A percentile compares a stretch with the other conserved stretches of the same genome.
Conservation (phyloP, 2,888 invertebrate species). For the Phymatocera aterrima region DNA sequence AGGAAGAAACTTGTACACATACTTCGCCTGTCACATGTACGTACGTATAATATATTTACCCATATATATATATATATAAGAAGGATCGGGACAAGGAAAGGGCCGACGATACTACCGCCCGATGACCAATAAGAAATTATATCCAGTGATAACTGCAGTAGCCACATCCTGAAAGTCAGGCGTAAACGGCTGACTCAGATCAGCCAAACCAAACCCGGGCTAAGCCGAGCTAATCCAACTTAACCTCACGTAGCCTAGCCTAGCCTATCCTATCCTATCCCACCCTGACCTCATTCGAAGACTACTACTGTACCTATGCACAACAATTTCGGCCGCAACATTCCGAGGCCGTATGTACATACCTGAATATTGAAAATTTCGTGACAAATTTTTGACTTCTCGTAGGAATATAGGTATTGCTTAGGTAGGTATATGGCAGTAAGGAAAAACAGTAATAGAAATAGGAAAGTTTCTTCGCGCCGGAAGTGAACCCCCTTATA, state of each 20-base stretch:
- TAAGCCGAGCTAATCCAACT: not conserved
- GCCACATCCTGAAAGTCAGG: conserved; percentile 23
- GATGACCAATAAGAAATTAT: conserved; percentile 16
- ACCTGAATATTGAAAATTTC: no score
- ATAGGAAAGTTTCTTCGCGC: no score
- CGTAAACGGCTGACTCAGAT: conserved; percentile 22
- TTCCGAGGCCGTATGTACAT: no score
- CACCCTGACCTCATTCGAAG: not conserved
- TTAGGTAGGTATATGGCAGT: not conserved
- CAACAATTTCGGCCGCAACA: not conserved
- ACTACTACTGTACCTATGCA: not conserved
- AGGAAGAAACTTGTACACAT: no score
- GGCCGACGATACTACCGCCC: not conserved
- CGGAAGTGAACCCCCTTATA: no score
- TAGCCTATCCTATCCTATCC: not conserved
- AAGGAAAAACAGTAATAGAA: not conserved
- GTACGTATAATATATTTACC: not conserved
- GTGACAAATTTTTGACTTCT: not conserved
- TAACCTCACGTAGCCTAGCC: not conserved
- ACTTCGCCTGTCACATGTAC: not conserved
- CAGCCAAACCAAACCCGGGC: not conserved
- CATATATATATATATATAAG: not conserved
- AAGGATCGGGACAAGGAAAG: not conserved
- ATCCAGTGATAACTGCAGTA: conserved; percentile 28
- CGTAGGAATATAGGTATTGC: no score